phyloP scores from a whole-genome alignment of 2,888 invertebrate genomes.

The Hirtodrosophila duncani region DNA sequence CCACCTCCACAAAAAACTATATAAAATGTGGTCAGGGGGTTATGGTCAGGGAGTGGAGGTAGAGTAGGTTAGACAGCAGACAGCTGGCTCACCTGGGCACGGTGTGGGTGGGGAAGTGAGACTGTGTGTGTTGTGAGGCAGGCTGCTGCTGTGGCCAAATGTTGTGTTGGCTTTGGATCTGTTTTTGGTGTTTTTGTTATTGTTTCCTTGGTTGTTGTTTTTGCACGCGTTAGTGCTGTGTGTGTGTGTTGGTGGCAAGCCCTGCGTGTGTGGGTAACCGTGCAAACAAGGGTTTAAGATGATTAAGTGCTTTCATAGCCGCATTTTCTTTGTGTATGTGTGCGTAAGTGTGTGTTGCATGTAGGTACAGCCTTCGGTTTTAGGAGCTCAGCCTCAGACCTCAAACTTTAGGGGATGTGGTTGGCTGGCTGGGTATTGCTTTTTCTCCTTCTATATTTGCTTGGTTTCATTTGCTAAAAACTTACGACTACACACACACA shows the following conservation, averaged over 20 bases:
- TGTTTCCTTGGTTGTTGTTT: no score
- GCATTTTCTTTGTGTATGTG: no score
- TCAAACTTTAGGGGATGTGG: constrained; percentile 5
- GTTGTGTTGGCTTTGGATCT: no score
- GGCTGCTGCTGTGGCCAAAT: no score
- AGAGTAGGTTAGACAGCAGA: not conserved
- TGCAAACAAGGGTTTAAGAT: constrained; percentile 72
- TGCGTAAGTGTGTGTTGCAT: constrained; percentile 38
- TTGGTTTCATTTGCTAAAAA: constrained; percentile 68
- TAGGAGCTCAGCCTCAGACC: constrained; percentile 6
- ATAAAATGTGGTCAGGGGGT: constrained; percentile 57
- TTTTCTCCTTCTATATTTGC: no score
- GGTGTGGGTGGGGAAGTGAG: not conserved
- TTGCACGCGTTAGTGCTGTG: not conserved
- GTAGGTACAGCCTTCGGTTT: constrained; percentile 31
- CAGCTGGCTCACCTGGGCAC: no score
- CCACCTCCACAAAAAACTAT: no score
- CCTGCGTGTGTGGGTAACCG: constrained; percentile 62
- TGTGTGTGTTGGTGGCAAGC: constrained; percentile 15
- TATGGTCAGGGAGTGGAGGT: not conserved
- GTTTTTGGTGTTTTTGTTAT: no score
- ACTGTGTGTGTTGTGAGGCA: no score
- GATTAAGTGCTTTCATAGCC: constrained; percentile 71
- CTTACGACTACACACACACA: constrained; percentile 24
- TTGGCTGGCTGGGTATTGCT: no score